Conservation (phyloP, 1,140 invertebrate species). For the Oscheius sp. region DNA sequence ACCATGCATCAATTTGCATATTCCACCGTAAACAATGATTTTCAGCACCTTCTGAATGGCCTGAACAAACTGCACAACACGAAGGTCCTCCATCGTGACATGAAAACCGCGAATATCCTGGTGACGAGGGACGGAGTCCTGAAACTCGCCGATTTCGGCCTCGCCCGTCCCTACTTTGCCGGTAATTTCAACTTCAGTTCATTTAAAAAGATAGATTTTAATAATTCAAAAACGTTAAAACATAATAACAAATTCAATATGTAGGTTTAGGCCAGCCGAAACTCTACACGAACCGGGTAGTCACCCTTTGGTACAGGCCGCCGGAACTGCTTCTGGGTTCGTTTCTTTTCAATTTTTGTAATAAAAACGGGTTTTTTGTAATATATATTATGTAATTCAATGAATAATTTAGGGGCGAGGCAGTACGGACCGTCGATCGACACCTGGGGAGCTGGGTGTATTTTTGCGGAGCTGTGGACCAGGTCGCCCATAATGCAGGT, state of each 20-base stretch:
- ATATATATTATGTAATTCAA: background rate
- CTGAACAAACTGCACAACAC: constrained; percentile 50
- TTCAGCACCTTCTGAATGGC: constrained; percentile 82
- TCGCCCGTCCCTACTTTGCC: constrained; percentile 60
- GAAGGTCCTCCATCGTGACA: constrained; percentile 71
- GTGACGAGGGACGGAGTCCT: constrained; percentile 91
- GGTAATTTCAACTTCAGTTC: constrained; percentile 17
- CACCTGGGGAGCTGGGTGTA: constrained; percentile 96
- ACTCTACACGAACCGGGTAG: constrained; percentile 91
- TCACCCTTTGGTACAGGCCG: constrained; percentile 95
- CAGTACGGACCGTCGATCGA: constrained; percentile 96
- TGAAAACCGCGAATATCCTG: constrained; percentile 98
- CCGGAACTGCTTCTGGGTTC: constrained; percentile 85
- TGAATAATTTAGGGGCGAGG: constrained; percentile 61
- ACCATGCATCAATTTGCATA: background rate
- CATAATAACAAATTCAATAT: constrained; percentile 14
- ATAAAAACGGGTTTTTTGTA: background rate
- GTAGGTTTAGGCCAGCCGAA: constrained; percentile 23
- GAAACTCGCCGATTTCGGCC: constrained; percentile 67
- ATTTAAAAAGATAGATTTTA: constrained; percentile 68
- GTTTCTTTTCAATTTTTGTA: background rate
- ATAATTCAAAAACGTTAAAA: constrained; percentile 30
- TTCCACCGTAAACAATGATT: background rate
- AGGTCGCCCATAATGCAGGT: constrained; percentile 72
- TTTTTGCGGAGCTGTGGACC: constrained; percentile 99